phyloP scores from a whole-genome alignment of 2,888 invertebrate genomes.

The Seira musarum region DNA sequence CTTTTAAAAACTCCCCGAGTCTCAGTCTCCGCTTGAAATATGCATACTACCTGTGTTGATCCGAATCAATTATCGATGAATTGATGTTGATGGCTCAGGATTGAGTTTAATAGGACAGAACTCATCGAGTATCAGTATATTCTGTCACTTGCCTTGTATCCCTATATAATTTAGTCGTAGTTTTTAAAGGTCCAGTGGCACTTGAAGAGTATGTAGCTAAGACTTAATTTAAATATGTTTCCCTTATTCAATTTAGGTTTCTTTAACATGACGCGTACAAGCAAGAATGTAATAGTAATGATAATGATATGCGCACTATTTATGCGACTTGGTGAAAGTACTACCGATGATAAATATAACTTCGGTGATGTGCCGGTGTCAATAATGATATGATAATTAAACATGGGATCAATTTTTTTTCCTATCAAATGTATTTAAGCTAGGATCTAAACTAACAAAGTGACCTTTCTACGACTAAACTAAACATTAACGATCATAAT shows the following conservation, averaged over 20 bases:
- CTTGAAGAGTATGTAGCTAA: neutral
- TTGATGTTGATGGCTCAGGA: neutral
- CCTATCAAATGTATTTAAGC: neutral
- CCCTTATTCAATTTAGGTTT: neutral
- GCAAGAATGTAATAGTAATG: too few species aligned
- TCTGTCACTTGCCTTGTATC: neutral
- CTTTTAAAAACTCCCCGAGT: neutral
- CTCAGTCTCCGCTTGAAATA: neutral
- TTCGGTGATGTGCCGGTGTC: neutral
- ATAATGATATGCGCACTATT: too few species aligned
- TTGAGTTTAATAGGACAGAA: neutral
- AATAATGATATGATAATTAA: neutral
- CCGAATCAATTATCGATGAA: neutral
- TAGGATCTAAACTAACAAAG: neutral
- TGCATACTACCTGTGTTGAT: neutral
- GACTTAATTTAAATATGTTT: neutral
- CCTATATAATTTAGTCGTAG: neutral
- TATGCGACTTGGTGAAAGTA: too few species aligned
- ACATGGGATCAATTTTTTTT: neutral
- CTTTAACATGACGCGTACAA: too few species aligned
- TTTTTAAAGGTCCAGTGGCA: neutral
- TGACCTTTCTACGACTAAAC: neutral
- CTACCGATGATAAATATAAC: too few species aligned
- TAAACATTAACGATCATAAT: neutral
- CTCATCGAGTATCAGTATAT: too few species aligned